Evolutionary conservation across 2,113 vertebrate genomes (phyloP), one percentile per base, ranked within the genome.

Genomic region (Larimichthys crocea): DNA sequence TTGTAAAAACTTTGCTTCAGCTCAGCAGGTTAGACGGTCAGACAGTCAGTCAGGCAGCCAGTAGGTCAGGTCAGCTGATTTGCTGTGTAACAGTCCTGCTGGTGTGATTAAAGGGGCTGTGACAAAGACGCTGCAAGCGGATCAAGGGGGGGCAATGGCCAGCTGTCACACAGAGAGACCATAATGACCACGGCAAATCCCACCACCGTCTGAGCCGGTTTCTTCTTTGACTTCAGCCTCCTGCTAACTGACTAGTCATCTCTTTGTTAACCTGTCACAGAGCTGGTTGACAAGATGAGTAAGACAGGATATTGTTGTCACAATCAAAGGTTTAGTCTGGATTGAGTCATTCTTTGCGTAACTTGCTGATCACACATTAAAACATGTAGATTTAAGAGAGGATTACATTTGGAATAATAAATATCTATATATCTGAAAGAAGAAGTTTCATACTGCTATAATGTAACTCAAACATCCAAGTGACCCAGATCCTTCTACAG

Each of bases 261-360:
- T 84, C 89, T 91, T 93, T 93, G 93, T 93, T 89, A 84, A 85
- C 74, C 87, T 82, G 91, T 91, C 92, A 92, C 68, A 0, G 61
- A 83, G 89, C 87, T 87, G 88, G 60, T 89, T 88, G 88, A 88
- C 77, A 61, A 46, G 86, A 88, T 85, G 85, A 89, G 86, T 84
- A 84, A 75, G 80, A 67, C 52, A 26, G 52, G 74, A 67, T 72
- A 56, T 79, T 79, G 84, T 79, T 74, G 73, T 72, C 68, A 56
- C 86, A 24, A 78, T 91, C 86, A 86, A 69, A 89, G 83, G 62
- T 74, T 87, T 60, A 40, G 65, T 77, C 67, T 53, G 46, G 57
- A 70, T 40, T 26, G 89, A 87, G 53, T 83, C 20, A 62, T 79
- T 83, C 67, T 85, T 29, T 4, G 73, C 26, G 53, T 9, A 14